Evolutionary conservation across 2,888 invertebrate species (phyloP).

Genomic region (Heteromyza rotundicornis): DNA sequence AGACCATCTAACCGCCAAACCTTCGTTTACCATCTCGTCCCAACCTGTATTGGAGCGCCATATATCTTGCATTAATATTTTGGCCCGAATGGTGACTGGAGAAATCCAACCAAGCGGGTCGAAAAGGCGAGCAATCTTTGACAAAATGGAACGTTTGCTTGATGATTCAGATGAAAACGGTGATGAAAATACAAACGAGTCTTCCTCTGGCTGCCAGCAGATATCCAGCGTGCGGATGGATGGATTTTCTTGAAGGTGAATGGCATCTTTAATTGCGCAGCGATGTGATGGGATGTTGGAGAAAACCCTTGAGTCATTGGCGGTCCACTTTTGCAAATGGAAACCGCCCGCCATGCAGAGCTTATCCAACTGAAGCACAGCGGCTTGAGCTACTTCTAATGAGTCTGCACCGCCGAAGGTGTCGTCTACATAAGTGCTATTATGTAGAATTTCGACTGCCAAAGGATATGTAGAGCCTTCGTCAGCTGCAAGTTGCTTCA

Average conservation of each 20-base stretch:
- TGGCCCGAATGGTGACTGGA: not conserved
- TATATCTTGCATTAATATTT: not conserved
- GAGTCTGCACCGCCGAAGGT: slow-evolving; percentile 1
- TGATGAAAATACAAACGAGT: not conserved
- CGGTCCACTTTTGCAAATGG: not conserved
- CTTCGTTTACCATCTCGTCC: not conserved
- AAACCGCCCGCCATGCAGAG: not conserved
- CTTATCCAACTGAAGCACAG: not conserved
- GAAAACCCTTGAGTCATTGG: not conserved
- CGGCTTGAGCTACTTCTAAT: not conserved
- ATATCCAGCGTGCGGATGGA: too few species aligned
- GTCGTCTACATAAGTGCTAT: slow-evolving; percentile 2
- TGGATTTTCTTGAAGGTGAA: too few species aligned
- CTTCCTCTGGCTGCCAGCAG: not conserved
- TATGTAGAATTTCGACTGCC: not conserved
- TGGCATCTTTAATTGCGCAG: too few species aligned
- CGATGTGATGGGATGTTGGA: too few species aligned
- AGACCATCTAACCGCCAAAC: not conserved
- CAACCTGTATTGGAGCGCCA: slow-evolving; percentile 5
- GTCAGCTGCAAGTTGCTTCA: not conserved
- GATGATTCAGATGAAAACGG: not conserved
- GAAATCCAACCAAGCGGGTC: slow-evolving; percentile 1
- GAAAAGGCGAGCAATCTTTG: not conserved
- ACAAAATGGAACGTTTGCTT: too few species aligned
- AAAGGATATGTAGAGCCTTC: not conserved